Percentiles rank a stretch among this genome's conserved stretches.
Evolutionary conservation across 2,113 vertebrate species (phyloP).

Genomic region (Muntiacus reevesi): DNA sequence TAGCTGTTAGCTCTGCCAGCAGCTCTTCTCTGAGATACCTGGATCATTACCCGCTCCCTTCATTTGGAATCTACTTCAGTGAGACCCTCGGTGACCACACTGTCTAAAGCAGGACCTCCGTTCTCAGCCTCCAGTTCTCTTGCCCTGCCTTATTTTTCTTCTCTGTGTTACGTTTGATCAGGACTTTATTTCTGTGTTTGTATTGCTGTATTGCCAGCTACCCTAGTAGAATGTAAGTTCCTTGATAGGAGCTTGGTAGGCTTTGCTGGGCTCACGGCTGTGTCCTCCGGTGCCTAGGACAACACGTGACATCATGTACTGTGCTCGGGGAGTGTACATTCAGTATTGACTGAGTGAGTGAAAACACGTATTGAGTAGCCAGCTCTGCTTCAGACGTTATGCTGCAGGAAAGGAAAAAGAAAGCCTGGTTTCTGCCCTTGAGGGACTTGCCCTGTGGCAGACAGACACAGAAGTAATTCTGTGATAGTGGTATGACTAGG

Average conservation of each 20-base stretch:
- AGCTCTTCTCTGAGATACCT: neutral
- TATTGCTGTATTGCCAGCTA: neutral
- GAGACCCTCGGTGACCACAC: neutral
- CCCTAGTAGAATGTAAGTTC: neutral
- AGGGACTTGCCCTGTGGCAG: neutral
- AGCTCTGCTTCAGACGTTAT: neutral
- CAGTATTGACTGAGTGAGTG: neutral
- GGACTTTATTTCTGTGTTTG: neutral
- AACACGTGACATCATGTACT: neutral
- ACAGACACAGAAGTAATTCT: neutral
- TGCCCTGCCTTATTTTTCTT: neutral
- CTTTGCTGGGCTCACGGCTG: neutral
- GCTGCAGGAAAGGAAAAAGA: neutral
- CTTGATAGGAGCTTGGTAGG: neutral
- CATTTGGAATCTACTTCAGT: neutral
- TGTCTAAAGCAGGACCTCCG: neutral
- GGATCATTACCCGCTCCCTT: neutral
- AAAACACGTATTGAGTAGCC: neutral
- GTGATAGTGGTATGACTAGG: neutral
- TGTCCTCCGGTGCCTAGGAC: neutral
- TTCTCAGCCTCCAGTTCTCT: neutral
- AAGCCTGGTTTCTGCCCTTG: neutral
- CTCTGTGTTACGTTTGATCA: neutral
- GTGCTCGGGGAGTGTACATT: neutral
- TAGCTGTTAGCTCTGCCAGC: neutral